Percentiles rank a stretch among this genome's conserved stretches.
Conservation (phyloP, 1,140 invertebrate species). For the Brachionus asplanchnoidis region DNA sequence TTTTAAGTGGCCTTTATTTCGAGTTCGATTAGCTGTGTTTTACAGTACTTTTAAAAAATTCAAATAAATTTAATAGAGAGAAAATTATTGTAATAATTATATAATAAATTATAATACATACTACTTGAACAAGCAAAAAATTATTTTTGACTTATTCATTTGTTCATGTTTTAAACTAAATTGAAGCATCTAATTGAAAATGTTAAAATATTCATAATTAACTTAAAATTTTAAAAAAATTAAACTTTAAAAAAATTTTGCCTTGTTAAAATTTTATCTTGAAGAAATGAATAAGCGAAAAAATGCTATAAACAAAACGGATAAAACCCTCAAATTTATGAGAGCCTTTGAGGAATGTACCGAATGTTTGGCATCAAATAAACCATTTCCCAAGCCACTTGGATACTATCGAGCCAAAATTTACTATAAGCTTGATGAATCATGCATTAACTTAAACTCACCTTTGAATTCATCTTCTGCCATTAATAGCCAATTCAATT, state of each 20-base stretch:
- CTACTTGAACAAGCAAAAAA: not conserved
- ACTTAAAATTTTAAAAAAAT: not conserved
- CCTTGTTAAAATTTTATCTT: not conserved
- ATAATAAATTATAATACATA: not conserved
- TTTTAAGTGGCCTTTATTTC: no score
- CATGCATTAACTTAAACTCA: not conserved
- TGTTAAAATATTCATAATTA: constrained; percentile 17
- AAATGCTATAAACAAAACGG: constrained; percentile 6
- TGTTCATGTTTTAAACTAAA: not conserved
- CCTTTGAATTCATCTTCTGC: not conserved
- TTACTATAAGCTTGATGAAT: constrained; percentile 7
- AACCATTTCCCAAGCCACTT: not conserved
- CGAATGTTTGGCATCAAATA: not conserved
- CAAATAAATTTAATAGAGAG: no score
- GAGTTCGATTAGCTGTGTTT: no score
- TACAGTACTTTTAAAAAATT: no score
- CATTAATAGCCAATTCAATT: not conserved
- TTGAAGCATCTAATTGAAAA: not conserved
- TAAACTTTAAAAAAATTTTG: not conserved
- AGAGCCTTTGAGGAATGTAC: constrained; percentile 25
- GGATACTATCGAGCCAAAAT: constrained; percentile 21
- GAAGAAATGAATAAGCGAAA: constrained; percentile 5
- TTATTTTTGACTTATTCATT: not conserved
- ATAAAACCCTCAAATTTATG: not conserved
- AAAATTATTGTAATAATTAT: not conserved